These are phyloP conservation scores for Venusia cambrica DNA, from an alignment of 2,888 invertebrate species.

Conservation along the genomic window DNA sequence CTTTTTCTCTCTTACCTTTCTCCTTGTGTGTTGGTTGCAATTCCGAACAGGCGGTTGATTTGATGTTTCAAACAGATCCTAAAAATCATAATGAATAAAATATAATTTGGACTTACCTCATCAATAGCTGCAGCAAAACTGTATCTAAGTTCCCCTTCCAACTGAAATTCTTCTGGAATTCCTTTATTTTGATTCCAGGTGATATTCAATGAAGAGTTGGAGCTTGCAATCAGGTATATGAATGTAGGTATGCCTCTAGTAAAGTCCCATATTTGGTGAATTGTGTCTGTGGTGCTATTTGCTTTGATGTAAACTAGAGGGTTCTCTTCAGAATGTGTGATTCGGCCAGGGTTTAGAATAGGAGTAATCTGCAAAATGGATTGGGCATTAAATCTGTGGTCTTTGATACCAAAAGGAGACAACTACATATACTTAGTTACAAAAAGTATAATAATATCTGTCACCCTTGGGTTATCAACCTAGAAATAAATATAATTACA, in stretches of 20 bases:
- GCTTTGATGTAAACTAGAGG: conserved; percentile 79
- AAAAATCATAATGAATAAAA: too few relatives aligned
- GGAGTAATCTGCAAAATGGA: conserved; percentile 65
- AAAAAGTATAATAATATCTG: too few relatives aligned
- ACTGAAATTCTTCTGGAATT: conserved; percentile 49
- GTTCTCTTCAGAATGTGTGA: conserved; percentile 43
- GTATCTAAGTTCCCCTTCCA: conserved; percentile 73
- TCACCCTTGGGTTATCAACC: too few relatives aligned
- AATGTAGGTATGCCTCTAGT: conserved; percentile 79
- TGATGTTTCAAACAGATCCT: too few relatives aligned
- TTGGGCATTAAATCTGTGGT: too few relatives aligned
- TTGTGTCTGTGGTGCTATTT: conserved; percentile 76
- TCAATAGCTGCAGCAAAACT: conserved; percentile 82
- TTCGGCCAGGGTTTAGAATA: conserved; percentile 58
- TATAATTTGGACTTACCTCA: conserved; percentile 82
- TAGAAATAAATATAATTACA: too few relatives aligned
- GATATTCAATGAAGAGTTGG: conserved; percentile 67
- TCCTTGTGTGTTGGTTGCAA: too few relatives aligned
- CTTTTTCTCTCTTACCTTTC: too few relatives aligned
- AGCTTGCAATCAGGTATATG: conserved; percentile 73
- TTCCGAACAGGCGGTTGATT: too few relatives aligned
- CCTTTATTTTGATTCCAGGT: conserved; percentile 48
- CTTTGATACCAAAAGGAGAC: too few relatives aligned
- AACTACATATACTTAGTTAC: too few relatives aligned
- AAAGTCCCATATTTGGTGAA: conserved; percentile 87